Base-by-base conservation (phyloP, 2,797 vertebrate species). In the Delichon dasypus region DNA sequence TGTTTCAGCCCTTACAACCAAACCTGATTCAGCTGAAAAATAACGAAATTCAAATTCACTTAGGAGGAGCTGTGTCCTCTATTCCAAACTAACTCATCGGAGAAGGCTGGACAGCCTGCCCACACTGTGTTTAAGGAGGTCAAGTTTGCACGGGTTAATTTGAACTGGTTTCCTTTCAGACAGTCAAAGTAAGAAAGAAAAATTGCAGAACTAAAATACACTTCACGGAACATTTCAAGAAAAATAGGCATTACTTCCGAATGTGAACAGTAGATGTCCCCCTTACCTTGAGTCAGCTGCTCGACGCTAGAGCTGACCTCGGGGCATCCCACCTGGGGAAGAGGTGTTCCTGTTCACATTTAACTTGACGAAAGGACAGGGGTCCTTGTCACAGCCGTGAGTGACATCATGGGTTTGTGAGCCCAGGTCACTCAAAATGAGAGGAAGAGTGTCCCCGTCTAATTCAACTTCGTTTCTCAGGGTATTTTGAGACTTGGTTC, bases 251-350 rank as follows among this genome's bases (percentile, higher is more conserved):
- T 90, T 50, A 67, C 22, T 93, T 82, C 68, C 79, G 40, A 23
- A n/a, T 2, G 6, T 13, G 62, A 82, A 85, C 87, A 77, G 87
- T 5, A 96, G 92, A 85, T 94, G 92, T 85, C 91, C 45, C 77
- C 42, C 61, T 88, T 67, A 67, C 30, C 16, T 45, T 40, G 25
- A 92, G 27, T 7, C 78, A 61, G 26, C 20, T 50, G 21, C 26
- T 45, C 20, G n/a, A 18, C 40, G 29, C 26, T 21, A 13, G 9
- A 10, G 14, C 7, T 60, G 51, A 21, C 11, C 51, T 48, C 25
- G 17, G 18, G 3, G 17, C 58, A 12, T 23, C 45, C 16, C 25
- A 32, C 29, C 26, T 21, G 44, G 7, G 13, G 14, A 81, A 61
- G 12, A 18, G 16, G 12, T 6, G 4, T 9, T 67, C 29, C 13